Conservation (phyloP, 2,888 invertebrate genomes). For the Agrotis puta region DNA sequence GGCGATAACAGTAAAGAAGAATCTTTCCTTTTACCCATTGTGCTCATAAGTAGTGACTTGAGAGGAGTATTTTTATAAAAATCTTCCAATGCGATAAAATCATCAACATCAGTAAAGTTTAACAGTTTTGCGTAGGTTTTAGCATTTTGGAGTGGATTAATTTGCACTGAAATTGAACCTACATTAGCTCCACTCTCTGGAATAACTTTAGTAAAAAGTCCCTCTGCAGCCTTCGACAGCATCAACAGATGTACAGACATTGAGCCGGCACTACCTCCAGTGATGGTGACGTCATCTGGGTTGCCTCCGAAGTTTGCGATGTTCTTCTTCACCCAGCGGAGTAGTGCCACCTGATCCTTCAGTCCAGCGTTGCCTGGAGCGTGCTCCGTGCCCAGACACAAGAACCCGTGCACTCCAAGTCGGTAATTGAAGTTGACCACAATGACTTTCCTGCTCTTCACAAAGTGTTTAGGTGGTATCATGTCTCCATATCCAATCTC, state of each 20-base stretch:
- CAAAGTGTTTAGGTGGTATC: slow-evolving; percentile 54
- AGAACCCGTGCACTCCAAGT: slow-evolving; percentile 69
- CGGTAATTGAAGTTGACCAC: slow-evolving; percentile 72
- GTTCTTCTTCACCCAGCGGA: slow-evolving; percentile 74
- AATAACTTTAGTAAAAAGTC: slow-evolving; percentile 73
- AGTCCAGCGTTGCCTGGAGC: slow-evolving; percentile 76
- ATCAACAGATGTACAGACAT: slow-evolving; percentile 68
- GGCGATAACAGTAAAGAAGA: slow-evolving; percentile 43
- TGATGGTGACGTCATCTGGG: slow-evolving; percentile 72
- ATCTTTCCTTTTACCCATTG: slow-evolving; percentile 34
- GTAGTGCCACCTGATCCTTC: slow-evolving; percentile 74
- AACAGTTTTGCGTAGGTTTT: slow-evolving; percentile 68
- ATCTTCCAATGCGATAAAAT: slow-evolving; percentile 49
- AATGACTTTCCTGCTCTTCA: slow-evolving; percentile 64
- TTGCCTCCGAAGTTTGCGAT: slow-evolving; percentile 76
- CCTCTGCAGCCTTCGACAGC: slow-evolving; percentile 67
- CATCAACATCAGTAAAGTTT: slow-evolving; percentile 69
- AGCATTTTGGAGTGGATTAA: slow-evolving; percentile 73
- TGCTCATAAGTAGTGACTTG: slow-evolving; percentile 33
- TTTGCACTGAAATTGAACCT: slow-evolving; percentile 62
- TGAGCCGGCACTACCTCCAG: slow-evolving; percentile 73
- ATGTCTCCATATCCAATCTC: slow-evolving; percentile 65
- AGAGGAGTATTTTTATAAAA: slow-evolving; percentile 71
- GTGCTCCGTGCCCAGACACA: slow-evolving; percentile 70
- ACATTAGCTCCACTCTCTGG: slow-evolving; percentile 72